Evolutionary conservation across 2,113 vertebrate species (phyloP).

Genomic region (Pan troglodytes): NHGRI_mPanTro3-v2.1_pri NC_072409.2:113405501-113406000

Average conservation of each 20-base stretch:
- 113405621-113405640: neutral
- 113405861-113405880: neutral
- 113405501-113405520: neutral
- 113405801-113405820: neutral
- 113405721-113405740: neutral
- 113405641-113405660: neutral
- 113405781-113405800: neutral
- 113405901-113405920: neutral
- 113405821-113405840: neutral
- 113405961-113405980: constrained; percentile 55
- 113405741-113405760: constrained; percentile 25
- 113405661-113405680: neutral
- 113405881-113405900: neutral
- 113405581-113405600: neutral
- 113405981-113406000: constrained; percentile 45
- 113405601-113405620: neutral
- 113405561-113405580: neutral
- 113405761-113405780: neutral
- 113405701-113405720: neutral
- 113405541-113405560: neutral
- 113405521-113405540: neutral
- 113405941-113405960: constrained; percentile 31
- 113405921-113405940: constrained; percentile 19
- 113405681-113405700: neutral
- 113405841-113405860: neutral